A percentile compares a stretch with the other conserved stretches of the same genome.
These are phyloP conservation scores for Andrena marginata DNA, from an alignment of 2,888 invertebrate genomes.

Conservation along the genomic window DNA sequence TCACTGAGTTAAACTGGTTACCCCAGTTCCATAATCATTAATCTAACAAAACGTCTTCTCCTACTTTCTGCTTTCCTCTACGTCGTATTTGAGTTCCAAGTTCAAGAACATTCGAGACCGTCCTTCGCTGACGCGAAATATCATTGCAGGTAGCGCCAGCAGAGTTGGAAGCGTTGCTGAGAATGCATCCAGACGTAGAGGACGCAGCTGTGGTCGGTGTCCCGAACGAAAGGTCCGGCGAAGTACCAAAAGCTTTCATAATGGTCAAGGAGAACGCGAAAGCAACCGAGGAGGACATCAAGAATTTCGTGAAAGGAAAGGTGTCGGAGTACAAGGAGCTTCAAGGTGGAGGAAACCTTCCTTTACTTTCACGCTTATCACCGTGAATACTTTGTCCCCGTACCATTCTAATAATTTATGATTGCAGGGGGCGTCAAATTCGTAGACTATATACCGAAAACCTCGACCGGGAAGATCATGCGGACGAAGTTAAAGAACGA, in stretches of 20 bases:
- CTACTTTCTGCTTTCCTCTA: neutral
- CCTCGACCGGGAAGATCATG: conserved; percentile 86
- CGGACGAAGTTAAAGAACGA: conserved; percentile 80
- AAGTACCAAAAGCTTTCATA: conserved; percentile 92
- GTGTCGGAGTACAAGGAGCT: conserved; percentile 92
- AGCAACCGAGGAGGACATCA: conserved; percentile 87
- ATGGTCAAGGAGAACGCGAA: conserved; percentile 86
- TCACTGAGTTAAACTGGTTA: too few species aligned
- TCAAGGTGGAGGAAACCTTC: conserved; percentile 70
- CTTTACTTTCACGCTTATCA: too few species aligned
- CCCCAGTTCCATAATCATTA: too few species aligned
- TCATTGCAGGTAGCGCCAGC: conserved; percentile 93
- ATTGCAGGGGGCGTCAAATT: conserved; percentile 85
- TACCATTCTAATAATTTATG: neutral
- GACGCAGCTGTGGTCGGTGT: conserved; percentile 95
- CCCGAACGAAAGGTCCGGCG: conserved; percentile 89
- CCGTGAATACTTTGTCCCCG: neutral
- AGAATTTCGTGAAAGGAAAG: conserved; percentile 88
- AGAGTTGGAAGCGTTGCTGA: conserved; percentile 92
- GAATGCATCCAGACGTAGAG: conserved; percentile 90
- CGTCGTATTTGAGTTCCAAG: neutral
- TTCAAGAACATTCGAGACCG: neutral
- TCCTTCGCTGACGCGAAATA: neutral
- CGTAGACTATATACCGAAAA: conserved; percentile 86
- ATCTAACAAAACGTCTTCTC: neutral